phyloP scores from a whole-genome alignment of 2,888 invertebrate species.

The Trichogramma evanescens region DNA sequence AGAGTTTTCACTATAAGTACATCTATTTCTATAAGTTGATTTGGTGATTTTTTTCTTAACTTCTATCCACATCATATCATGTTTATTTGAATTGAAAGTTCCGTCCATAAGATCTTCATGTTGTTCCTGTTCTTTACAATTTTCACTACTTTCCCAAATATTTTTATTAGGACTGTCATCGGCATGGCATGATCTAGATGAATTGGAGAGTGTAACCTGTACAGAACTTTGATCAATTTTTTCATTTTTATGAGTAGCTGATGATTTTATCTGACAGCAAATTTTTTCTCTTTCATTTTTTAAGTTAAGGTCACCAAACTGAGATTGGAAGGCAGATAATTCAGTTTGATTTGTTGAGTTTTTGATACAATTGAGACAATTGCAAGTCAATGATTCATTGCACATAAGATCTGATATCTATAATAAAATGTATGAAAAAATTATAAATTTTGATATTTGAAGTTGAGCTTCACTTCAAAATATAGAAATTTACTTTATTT shows the following conservation, averaged over 20 bases:
- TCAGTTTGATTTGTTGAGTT: slow-evolving; percentile 32
- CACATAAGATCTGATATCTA: slow-evolving; percentile 42
- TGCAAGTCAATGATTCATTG: slow-evolving; percentile 40
- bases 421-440: slow-evolving; percentile 25
- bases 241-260: slow-evolving; percentile 29
- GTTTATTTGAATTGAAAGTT: slow-evolving; percentile 37
- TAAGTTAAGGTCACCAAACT: slow-evolving; percentile 23
- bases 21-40: slow-evolving; percentile 52
- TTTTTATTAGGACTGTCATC: slow-evolving; percentile 14
- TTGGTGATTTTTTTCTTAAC: slow-evolving; percentile 46
- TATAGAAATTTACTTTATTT: too few species aligned
- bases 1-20: slow-evolving; percentile 59
- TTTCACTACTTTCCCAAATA: slow-evolving; percentile 20
- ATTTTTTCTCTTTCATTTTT: slow-evolving; percentile 23
- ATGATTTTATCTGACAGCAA: slow-evolving; percentile 21
- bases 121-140: slow-evolving; percentile 27
- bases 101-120: slow-evolving; percentile 37
- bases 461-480: too few species aligned
- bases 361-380: slow-evolving; percentile 42
- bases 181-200: slow-evolving; percentile 25
- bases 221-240: slow-evolving; percentile 13
- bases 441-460: too few species aligned
- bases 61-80: slow-evolving; percentile 40
- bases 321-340: slow-evolving; percentile 28
- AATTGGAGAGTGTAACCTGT: slow-evolving; percentile 17